Evolutionary conservation across 2,113 vertebrate species (phyloP).

Genomic region (Brachyistius frenatus): DNA sequence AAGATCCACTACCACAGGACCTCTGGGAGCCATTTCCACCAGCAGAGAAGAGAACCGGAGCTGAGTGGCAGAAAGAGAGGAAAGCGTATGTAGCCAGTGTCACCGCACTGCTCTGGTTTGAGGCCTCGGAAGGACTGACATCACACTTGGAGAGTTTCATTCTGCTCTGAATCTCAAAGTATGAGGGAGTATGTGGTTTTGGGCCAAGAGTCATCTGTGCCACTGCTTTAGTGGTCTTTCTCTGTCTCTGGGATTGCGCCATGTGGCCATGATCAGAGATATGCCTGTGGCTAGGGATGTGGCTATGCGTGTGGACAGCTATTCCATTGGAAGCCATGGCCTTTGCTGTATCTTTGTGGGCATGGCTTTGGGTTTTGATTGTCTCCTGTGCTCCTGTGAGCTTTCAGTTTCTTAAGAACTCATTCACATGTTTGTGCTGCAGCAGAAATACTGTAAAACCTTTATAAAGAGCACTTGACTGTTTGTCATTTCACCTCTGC

Average conservation of each 20-base stretch:
- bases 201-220: conserved; percentile 54
- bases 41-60: conserved; percentile 46
- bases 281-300: conserved; percentile 18
- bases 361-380: conserved; percentile 9
- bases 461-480: not conserved
- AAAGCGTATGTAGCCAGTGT: conserved; percentile 34
- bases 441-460: conserved; percentile 1
- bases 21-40: conserved; percentile 43
- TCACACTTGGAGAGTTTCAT: conserved; percentile 67
- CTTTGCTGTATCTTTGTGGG: conserved; percentile 42
- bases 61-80: conserved; percentile 2
- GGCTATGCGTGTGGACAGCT: conserved; percentile 23
- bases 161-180: conserved; percentile 41
- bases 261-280: conserved; percentile 52
- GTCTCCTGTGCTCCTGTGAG: not conserved
- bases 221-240: conserved; percentile 51
- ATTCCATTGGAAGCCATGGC: conserved; percentile 30
- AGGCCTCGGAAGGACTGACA: conserved; percentile 66
- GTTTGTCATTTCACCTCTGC: conserved; percentile 23
- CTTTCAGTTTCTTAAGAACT: conserved; percentile 17
- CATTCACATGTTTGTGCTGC: conserved; percentile 39
- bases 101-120: conserved; percentile 48
- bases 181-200: conserved; percentile 42
- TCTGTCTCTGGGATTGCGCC: conserved; percentile 39
- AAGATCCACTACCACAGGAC: conserved; percentile 24